Percentiles rank a stretch among this genome's conserved stretches.
phyloP scores from a whole-genome alignment of 2,888 invertebrate species.

The Polyommatus icarus region DNA sequence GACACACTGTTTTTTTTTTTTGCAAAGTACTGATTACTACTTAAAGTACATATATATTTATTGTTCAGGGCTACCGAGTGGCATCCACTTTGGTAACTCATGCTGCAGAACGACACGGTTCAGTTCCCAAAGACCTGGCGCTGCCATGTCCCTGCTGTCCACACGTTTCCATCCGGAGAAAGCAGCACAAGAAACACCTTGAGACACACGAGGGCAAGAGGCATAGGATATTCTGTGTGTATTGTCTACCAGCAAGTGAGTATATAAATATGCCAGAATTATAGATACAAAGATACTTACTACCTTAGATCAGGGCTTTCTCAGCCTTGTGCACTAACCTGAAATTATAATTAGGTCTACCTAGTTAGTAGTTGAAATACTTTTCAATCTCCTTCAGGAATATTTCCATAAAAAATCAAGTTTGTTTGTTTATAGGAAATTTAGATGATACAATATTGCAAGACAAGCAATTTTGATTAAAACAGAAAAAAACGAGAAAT shows the following conservation, averaged over 20 bases:
- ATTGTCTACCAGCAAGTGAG: constrained; percentile 65
- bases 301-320: neutral
- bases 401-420: no score
- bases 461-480: no score
- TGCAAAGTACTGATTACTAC: no score
- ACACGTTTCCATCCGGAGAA: constrained; percentile 65
- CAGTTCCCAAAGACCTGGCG: constrained; percentile 56
- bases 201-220: constrained; percentile 58
- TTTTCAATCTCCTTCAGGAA: no score
- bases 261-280: constrained; percentile 40
- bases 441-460: no score
- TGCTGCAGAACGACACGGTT: constrained; percentile 63
- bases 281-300: neutral
- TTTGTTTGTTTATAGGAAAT: no score
- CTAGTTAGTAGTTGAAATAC: no score
- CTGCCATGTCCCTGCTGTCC: constrained; percentile 72
- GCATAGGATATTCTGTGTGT: constrained; percentile 66
- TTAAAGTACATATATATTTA: neutral
- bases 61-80: constrained; percentile 67
- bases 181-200: constrained; percentile 69
- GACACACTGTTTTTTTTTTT: no score
- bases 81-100: constrained; percentile 63
- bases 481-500: no score
- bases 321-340: neutral
- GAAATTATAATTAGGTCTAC: no score